These are phyloP conservation scores for Vombatus ursinus DNA, from an alignment of 2,113 vertebrate genomes.

Conservation along the genomic window DNA sequence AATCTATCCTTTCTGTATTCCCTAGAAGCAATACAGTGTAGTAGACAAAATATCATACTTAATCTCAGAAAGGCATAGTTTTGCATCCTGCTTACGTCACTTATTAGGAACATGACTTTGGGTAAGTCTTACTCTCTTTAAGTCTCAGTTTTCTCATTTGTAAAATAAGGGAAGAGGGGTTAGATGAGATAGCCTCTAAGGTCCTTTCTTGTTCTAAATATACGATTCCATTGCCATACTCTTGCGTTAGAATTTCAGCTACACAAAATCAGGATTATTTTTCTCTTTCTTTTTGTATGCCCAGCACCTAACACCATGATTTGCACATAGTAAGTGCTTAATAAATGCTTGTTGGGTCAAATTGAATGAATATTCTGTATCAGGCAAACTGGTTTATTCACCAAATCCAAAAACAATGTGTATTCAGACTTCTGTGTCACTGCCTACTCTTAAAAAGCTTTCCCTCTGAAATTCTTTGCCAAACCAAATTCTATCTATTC, in stretches of 20 bases:
- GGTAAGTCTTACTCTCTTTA: background rate
- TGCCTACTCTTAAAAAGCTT: background rate
- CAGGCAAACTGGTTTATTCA: background rate
- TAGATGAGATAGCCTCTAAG: background rate
- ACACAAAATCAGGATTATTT: background rate
- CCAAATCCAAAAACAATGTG: background rate
- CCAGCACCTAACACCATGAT: background rate
- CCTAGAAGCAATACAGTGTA: background rate
- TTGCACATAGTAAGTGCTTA: background rate
- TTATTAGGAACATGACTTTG: background rate
- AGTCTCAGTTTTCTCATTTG: background rate
- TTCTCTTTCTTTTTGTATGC: background rate
- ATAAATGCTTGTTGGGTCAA: background rate
- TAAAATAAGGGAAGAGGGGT: background rate
- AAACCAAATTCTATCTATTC: background rate
- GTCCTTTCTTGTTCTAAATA: background rate
- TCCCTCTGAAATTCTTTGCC: background rate
- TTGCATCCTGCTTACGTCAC: background rate
- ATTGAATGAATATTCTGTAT: background rate
- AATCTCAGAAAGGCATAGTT: background rate
- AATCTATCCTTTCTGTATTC: background rate
- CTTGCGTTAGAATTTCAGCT: background rate
- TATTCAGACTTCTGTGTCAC: background rate
- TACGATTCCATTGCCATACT: background rate
- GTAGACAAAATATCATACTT: background rate